phyloP scores from a whole-genome alignment of 2,113 vertebrate species.

The Hydropotes inermis region DNA sequence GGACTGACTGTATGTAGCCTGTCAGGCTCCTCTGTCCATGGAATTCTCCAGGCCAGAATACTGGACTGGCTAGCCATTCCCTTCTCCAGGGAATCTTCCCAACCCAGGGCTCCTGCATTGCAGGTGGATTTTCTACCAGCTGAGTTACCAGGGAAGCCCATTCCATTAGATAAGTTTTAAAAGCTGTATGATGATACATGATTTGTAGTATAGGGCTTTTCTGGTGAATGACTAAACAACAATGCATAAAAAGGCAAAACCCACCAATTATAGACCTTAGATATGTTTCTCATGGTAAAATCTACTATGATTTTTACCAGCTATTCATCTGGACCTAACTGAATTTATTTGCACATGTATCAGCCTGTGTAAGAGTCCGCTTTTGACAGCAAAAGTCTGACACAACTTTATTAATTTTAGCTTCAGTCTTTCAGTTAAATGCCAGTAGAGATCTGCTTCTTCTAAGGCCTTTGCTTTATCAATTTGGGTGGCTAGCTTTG shows the following conservation, averaged over 20 bases:
- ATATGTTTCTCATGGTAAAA: conserved; percentile 30
- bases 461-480: background rate
- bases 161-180: background rate
- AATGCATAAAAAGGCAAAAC: background rate
- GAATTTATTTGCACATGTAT: conserved; percentile 43
- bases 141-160: background rate
- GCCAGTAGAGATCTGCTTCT: background rate
- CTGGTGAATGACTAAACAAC: background rate
- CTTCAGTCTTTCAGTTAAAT: background rate
- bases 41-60: background rate
- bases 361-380: background rate
- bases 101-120: background rate
- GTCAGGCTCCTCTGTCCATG: background rate
- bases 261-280: background rate
- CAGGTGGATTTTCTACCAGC: background rate
- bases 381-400: background rate
- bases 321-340: background rate
- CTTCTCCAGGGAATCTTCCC: background rate
- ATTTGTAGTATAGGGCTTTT: background rate
- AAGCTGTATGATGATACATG: background rate
- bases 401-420: background rate
- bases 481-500: background rate
- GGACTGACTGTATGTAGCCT: background rate
- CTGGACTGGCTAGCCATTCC: background rate
- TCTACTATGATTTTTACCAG: background rate